Percentiles rank a stretch among this genome's conserved stretches.
Conservation (phyloP, 2,888 invertebrate genomes). For the Auanema freiburgensis region DNA sequence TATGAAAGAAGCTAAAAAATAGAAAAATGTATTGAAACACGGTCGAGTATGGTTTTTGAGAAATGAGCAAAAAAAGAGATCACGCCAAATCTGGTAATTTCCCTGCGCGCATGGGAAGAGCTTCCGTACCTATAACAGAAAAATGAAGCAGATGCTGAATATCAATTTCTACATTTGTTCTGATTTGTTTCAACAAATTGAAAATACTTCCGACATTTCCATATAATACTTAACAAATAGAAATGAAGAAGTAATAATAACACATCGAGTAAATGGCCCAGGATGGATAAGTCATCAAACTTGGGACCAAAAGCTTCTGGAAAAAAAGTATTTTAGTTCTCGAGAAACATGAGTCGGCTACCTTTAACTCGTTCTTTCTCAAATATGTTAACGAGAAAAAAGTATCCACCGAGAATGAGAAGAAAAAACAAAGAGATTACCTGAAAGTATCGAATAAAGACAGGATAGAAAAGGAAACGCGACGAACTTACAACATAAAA, state of each 20-base stretch:
- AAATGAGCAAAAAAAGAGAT: too few species aligned
- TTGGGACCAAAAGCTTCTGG: constrained; percentile 34
- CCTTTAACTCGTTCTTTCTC: constrained; percentile 29
- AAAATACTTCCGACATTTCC: constrained; percentile 30
- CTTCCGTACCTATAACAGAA: constrained; percentile 7
- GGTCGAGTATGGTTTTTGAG: too few species aligned
- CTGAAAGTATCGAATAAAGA: constrained; percentile 20
- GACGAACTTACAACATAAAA: constrained; percentile 28
- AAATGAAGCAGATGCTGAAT: background rate
- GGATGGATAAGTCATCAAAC: constrained; percentile 33
- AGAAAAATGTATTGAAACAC: too few species aligned
- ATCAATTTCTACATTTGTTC: constrained; percentile 18
- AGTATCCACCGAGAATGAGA: constrained; percentile 41
- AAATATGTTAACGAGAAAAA: constrained; percentile 40
- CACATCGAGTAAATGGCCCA: constrained; percentile 37
- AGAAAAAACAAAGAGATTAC: constrained; percentile 37
- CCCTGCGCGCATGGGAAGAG: constrained; percentile 8
- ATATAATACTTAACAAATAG: constrained; percentile 32
- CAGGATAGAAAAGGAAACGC: background rate
- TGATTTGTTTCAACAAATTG: constrained; percentile 22
- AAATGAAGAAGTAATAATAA: constrained; percentile 31
- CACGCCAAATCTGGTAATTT: constrained; percentile 8
- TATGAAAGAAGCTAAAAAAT: too few species aligned
- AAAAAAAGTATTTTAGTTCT: constrained; percentile 1
- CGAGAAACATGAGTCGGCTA: constrained; percentile 9